Evolutionary conservation across 2,888 invertebrate genomes (phyloP), one percentile per base, ranked within the genome.

Genomic region (Bombyx huttoni): DNA sequence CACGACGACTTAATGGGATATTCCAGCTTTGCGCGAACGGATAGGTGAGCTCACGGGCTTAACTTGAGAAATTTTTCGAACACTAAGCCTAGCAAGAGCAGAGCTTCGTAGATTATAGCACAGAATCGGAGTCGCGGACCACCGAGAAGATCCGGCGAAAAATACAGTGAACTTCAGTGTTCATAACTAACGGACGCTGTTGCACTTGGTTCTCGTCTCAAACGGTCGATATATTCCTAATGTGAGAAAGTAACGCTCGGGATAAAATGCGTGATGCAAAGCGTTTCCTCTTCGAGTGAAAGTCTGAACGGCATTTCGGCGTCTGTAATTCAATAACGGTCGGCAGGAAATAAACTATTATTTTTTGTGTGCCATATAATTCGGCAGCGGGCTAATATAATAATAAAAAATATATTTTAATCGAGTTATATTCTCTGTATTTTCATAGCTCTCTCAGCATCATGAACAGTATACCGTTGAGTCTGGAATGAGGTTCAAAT

Each of bases 201-300:
- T 67, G 66, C 75, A 73, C 68, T 24, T 24, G 69, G 68, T 59
- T 73, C 71, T 74, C 24, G 24, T 5, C 24, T 76, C 81, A 72
- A 73, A 78, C 66, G 81, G 83, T 84, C 81, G 81, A 80, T 72
- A 77, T 70, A 75, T 81, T 75, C 76, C 68, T 65, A 66, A 66
- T 67, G 68, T 65, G 77, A 72, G 78, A 85, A 82, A 81, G 82
- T 78, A 72, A 68, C 65, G 62, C 72, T 70, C 70, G 71, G 72
- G 70, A 79, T 72, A 69, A 70, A 77, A 75, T 70, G 58, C 65
- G 62, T 65, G 62, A 62, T 65, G 68, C 62, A 73, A 76, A 75
- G 75, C 64, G 70, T 74, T 73, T 75, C 68, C 70, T 70, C 64
- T 70, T 58, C 50, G 52, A 75, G 81, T 75, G 86, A 85, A 84